Percentiles rank a stretch among this genome's conserved stretches.
Evolutionary conservation across 2,888 invertebrate species (phyloP).

Genomic region (Agrochola circellaris): DNA sequence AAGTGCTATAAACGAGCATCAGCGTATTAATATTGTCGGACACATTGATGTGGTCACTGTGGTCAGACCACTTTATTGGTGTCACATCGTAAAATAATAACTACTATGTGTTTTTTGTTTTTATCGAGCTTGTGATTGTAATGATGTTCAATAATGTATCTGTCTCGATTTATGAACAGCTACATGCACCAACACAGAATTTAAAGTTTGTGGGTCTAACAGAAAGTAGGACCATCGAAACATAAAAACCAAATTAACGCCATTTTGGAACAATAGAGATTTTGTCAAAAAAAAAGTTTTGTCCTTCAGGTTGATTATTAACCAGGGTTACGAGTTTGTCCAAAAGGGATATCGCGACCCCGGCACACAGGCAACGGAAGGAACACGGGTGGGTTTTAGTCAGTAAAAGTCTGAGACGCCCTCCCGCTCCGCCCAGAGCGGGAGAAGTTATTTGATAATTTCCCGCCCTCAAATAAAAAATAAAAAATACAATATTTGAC

Average conservation of each 20-base stretch:
- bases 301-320: too few relatives aligned
- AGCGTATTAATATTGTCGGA: conserved; percentile 50
- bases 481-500: too few relatives aligned
- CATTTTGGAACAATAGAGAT: too few relatives aligned
- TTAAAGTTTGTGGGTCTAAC: background rate
- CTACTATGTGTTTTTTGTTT: conserved; percentile 46
- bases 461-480: too few relatives aligned
- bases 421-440: too few relatives aligned
- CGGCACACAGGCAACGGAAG: too few relatives aligned
- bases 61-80: conserved; percentile 55
- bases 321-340: too few relatives aligned
- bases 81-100: conserved; percentile 55
- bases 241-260: background rate
- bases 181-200: background rate
- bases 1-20: conserved; percentile 60
- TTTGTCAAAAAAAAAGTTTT: too few relatives aligned
- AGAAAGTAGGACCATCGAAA: background rate
- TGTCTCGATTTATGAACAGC: background rate
- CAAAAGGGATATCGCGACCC: too few relatives aligned
- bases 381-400: too few relatives aligned
- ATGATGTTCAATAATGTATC: conserved; percentile 4
- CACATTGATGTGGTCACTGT: conserved; percentile 61
- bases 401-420: too few relatives aligned
- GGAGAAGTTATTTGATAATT: too few relatives aligned
- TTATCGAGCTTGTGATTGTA: conserved; percentile 9